These are phyloP conservation scores for Neopipo cinnamomea DNA, from an alignment of 2,113 vertebrate species.

Conservation along the genomic window DNA sequence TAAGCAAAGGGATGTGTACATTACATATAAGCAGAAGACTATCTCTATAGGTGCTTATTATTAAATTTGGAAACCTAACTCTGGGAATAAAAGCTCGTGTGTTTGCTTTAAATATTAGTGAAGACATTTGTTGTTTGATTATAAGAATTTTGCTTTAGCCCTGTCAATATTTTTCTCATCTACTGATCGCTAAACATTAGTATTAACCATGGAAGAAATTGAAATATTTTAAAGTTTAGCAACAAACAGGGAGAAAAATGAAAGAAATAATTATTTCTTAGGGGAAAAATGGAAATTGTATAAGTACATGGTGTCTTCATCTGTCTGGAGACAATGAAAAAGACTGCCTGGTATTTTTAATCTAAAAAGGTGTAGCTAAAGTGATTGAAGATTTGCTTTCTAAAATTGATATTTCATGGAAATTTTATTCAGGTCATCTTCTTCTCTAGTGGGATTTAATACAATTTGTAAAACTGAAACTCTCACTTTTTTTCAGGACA, in stretches of 20 bases:
- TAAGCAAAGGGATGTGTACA: neutral
- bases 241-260: neutral
- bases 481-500: neutral
- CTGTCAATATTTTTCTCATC: neutral
- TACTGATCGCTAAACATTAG: neutral
- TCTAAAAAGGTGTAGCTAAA: neutral
- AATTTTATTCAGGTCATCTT: conserved; percentile 31
- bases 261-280: neutral
- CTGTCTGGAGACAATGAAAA: neutral
- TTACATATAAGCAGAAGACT: neutral
- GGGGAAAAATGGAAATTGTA: neutral
- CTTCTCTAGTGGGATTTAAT: conserved; percentile 9
- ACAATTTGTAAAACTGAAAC: conserved; percentile 15
- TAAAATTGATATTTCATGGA: conserved; percentile 29
- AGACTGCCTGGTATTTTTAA: neutral
- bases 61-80: neutral
- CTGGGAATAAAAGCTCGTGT: neutral
- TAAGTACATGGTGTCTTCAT: neutral
- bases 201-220: neutral
- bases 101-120: neutral
- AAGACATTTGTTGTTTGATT: neutral
- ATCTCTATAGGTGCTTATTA: neutral
- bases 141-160: neutral
- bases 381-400: neutral
- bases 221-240: neutral